A percentile compares a stretch with the other conserved stretches of the same genome.
Evolutionary conservation across 2,888 invertebrate species (phyloP).

Genomic region (Scaptomyza polygonia): DNA sequence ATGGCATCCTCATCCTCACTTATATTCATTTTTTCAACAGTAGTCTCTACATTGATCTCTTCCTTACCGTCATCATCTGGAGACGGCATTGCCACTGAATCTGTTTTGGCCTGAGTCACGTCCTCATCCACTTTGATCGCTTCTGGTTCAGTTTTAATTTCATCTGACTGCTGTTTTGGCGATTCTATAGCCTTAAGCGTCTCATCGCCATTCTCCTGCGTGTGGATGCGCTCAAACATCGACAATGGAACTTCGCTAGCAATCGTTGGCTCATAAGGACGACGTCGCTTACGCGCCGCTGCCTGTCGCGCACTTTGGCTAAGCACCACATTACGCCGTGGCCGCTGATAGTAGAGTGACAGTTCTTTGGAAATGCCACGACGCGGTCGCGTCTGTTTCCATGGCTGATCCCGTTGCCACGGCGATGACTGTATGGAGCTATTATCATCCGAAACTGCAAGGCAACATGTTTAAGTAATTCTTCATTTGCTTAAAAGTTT

Average conservation of each 20-base stretch:
- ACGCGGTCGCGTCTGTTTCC: slow-evolving; percentile 92
- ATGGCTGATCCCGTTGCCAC: slow-evolving; percentile 95
- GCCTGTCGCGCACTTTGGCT: slow-evolving; percentile 69
- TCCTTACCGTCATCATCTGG: slow-evolving; percentile 35
- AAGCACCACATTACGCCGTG: slow-evolving; percentile 72
- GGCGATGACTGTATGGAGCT: slow-evolving; percentile 95
- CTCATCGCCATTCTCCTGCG: slow-evolving; percentile 65
- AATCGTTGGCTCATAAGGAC: slow-evolving; percentile 86
- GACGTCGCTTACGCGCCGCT: slow-evolving; percentile 86
- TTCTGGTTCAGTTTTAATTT: slow-evolving; percentile 47
- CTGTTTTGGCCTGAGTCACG: slow-evolving; percentile 25
- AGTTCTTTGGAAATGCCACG: slow-evolving; percentile 90
- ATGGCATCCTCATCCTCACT: slow-evolving; percentile 74
- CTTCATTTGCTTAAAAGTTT: background rate
- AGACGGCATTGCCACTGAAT: slow-evolving; percentile 20
- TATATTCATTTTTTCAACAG: slow-evolving; percentile 78
- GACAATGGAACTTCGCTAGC: slow-evolving; percentile 43
- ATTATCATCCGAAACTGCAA: slow-evolving; percentile 93
- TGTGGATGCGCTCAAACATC: slow-evolving; percentile 50
- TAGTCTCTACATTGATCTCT: slow-evolving; percentile 36
- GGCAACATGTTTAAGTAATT: slow-evolving; percentile 60
- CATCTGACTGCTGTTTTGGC: slow-evolving; percentile 27
- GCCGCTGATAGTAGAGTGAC: slow-evolving; percentile 86
- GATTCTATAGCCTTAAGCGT: slow-evolving; percentile 60
- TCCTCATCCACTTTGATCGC: slow-evolving; percentile 50